Conservation (phyloP, 2,113 vertebrate species). For the Microcebus lehilahytsara region DNA sequence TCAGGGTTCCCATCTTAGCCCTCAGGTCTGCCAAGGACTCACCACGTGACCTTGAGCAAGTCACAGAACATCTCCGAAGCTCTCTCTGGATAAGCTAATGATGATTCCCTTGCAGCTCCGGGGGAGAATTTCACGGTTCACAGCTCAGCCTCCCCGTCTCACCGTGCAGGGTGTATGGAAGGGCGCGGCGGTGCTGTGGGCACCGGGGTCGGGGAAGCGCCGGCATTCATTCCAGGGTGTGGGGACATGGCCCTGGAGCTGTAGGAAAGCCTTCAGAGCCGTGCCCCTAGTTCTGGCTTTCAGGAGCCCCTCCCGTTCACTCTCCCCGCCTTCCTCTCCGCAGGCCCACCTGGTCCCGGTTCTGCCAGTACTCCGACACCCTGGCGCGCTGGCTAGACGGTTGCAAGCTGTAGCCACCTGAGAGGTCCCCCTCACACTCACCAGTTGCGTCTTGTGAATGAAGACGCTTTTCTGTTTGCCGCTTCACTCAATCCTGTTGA, state of each 20-base stretch:
- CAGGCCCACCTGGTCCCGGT: conserved; percentile 64
- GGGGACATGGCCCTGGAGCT: no score
- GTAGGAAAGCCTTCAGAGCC: neutral
- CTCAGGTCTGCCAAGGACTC: neutral
- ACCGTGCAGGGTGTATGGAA: neutral
- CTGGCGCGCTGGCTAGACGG: conserved; percentile 57
- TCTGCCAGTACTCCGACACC: conserved; percentile 49
- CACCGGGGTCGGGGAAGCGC: fast-evolving
- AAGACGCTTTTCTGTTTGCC: neutral
- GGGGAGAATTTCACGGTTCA: neutral
- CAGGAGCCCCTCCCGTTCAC: neutral
- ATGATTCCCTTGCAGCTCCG: neutral
- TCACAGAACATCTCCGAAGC: neutral
- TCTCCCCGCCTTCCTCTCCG: neutral
- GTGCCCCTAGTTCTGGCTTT: neutral
- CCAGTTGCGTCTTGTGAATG: neutral
- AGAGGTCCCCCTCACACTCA: fast-evolving
- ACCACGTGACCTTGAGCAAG: neutral
- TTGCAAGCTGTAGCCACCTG: neutral
- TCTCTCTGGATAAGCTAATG: neutral
- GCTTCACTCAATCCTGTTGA: neutral
- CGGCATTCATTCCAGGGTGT: neutral
- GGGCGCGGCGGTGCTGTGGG: neutral
- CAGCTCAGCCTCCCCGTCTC: neutral
- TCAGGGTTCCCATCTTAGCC: neutral